Evolutionary conservation across 2,797 vertebrate genomes (phyloP).

Genomic region (Pipistrellus pipistrellus): DNA sequence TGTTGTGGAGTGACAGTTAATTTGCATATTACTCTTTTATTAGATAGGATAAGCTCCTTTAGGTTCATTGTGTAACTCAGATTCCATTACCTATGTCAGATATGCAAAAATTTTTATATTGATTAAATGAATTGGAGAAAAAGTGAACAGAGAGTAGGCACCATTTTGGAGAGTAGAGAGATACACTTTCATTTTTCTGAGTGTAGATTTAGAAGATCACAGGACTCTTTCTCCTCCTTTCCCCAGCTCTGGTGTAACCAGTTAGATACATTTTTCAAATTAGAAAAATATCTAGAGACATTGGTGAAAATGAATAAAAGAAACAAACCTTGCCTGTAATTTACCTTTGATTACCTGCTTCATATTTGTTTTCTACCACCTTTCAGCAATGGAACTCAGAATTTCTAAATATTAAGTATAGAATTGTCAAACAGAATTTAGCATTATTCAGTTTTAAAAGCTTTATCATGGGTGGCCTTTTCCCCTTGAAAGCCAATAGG

Average conservation of each 20-base stretch:
- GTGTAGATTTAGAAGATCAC: not conserved
- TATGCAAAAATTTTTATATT: not conserved
- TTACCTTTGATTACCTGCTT: not conserved
- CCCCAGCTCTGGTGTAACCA: not conserved
- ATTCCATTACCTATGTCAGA: not conserved
- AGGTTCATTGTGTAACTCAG: not conserved
- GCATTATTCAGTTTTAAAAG: not conserved
- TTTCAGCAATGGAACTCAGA: not conserved
- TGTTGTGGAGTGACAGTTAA: no score
- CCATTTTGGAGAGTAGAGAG: not conserved
- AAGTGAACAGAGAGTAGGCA: not conserved
- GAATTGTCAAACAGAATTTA: not conserved
- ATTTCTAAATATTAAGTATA: not conserved
- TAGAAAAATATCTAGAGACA: not conserved
- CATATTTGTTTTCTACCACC: not conserved
- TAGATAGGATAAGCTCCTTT: not conserved
- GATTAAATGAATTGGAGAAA: not conserved
- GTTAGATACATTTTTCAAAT: not conserved
- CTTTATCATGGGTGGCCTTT: not conserved
- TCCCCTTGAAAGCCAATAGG: not conserved
- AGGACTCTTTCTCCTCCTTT: not conserved
- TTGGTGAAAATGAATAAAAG: not conserved
- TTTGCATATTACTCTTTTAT: no score
- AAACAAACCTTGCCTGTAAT: not conserved
- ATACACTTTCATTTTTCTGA: not conserved